Evolutionary conservation across 2,888 invertebrate genomes (phyloP).

Genomic region (Oscheius sp.): DNA sequence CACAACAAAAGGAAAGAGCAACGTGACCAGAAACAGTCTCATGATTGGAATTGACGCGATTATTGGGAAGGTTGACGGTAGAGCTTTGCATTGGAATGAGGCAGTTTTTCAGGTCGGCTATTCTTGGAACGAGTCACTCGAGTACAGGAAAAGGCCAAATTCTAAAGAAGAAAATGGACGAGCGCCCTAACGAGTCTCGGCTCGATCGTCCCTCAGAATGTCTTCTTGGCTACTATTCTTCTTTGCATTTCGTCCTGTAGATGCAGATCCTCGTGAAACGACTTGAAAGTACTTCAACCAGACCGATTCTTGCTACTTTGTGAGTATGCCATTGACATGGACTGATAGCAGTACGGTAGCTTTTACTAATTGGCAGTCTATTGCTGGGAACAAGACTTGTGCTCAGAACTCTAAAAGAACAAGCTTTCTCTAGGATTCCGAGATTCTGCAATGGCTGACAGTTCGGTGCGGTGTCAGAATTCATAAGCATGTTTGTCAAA

Average conservation of each 20-base stretch:
- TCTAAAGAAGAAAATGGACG: not conserved
- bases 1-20: no score
- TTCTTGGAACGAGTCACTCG: no score
- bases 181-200: no score
- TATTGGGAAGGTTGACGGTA: no score
- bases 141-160: not conserved
- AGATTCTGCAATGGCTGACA: constrained; percentile 20
- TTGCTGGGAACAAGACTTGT: constrained; percentile 15
- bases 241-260: not conserved
- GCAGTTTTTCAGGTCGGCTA: no score
- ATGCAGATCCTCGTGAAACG: constrained; percentile 16
- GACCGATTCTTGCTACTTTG: constrained; percentile 30
- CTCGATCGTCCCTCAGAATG: not conserved
- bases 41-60: no score
- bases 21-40: no score
- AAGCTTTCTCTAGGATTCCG: not conserved
- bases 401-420: not conserved
- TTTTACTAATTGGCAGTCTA: constrained; percentile 1
- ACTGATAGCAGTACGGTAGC: constrained; percentile 10
- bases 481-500: constrained; percentile 29
- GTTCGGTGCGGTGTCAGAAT: constrained; percentile 9
- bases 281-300: constrained; percentile 25
- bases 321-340: constrained; percentile 14
- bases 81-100: no score
- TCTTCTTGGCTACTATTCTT: not conserved